Evolutionary conservation across 2,797 vertebrate genomes (phyloP).

Genomic region (Falco berigora): DNA sequence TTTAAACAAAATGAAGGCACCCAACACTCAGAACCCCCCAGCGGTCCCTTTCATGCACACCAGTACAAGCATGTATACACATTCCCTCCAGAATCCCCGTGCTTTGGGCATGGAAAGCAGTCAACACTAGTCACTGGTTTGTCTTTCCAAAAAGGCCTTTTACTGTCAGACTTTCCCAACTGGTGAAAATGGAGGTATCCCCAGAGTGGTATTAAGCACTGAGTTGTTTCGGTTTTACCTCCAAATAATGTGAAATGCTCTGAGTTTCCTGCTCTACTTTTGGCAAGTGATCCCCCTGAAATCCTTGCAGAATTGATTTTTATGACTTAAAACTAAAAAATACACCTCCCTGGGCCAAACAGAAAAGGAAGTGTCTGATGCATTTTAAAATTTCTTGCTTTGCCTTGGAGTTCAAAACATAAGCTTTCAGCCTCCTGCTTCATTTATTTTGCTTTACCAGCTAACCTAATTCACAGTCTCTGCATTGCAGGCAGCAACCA

Average conservation of each 20-base stretch:
- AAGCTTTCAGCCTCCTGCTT: not conserved
- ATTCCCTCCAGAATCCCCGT: not conserved
- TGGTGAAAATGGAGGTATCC: not conserved
- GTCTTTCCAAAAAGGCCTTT: not conserved
- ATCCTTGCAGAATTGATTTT: not conserved
- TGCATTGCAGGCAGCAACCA: not conserved
- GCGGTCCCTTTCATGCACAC: not conserved
- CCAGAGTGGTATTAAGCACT: not conserved
- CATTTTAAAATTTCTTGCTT: not conserved
- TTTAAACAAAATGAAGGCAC: not conserved
- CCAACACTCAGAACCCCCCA: not conserved
- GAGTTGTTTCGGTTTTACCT: not conserved
- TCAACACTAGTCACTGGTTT: not conserved
- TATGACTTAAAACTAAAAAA: not conserved
- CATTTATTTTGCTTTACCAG: not conserved
- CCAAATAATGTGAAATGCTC: not conserved
- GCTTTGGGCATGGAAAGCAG: not conserved
- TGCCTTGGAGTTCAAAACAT: not conserved
- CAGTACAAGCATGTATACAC: rapidly evolving
- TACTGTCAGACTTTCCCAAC: not conserved
- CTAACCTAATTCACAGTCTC: not conserved
- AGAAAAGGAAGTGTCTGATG: not conserved
- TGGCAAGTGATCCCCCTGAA: not conserved
- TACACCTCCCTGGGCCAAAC: not conserved
- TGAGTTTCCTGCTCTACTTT: not conserved